Evolutionary conservation across 2,113 vertebrate species (phyloP).

Genomic region (Rhodinocichla rosea): DNA sequence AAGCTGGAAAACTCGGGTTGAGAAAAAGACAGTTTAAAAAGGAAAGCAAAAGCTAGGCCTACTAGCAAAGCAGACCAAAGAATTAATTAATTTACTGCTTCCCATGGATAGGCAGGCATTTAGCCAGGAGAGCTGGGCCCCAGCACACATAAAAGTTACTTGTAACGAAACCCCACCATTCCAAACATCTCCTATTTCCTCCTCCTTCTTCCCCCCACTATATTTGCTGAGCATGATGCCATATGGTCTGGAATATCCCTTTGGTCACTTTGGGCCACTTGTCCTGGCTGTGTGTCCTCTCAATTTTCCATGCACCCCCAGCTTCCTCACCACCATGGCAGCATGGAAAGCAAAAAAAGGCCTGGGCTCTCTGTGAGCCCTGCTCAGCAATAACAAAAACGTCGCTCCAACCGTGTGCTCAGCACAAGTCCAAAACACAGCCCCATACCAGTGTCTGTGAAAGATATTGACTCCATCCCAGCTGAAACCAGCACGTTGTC

Average conservation of each 20-base stretch:
- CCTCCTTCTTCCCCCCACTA: too few relatives aligned
- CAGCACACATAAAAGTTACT: fast-evolving
- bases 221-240: neutral
- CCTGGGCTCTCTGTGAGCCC: neutral
- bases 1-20: neutral
- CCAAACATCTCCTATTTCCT: neutral
- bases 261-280: neutral
- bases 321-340: fast-evolving
- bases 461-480: neutral
- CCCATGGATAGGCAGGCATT: neutral
- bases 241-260: neutral
- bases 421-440: neutral
- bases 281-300: neutral
- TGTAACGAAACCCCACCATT: neutral
- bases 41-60: neutral
- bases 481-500: neutral
- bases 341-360: neutral
- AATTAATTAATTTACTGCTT: neutral
- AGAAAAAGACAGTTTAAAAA: neutral
- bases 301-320: fast-evolving
- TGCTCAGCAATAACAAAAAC: neutral
- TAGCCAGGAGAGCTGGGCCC: neutral
- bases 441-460: fast-evolving
- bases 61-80: neutral
- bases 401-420: neutral